Percentiles rank a stretch among this genome's conserved stretches.
Conservation (phyloP, 2,113 vertebrate species). For the Dipodomys stephensi region DNA sequence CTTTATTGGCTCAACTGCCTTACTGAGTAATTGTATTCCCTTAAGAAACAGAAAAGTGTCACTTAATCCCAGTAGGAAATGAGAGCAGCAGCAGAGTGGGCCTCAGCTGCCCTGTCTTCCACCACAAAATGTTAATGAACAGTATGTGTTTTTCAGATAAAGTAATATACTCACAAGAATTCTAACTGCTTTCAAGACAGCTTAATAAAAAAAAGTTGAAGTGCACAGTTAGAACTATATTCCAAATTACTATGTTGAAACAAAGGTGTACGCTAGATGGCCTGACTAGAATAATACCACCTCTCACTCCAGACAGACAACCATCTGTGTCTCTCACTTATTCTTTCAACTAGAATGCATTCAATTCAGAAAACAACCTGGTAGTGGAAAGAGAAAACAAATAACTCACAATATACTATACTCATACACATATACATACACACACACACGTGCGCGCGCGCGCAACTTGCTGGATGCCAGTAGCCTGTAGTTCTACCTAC, state of each 20-base stretch:
- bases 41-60: background rate
- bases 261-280: background rate
- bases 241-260: background rate
- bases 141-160: background rate
- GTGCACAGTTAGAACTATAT: too few species aligned
- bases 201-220: background rate
- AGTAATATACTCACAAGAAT: constrained; percentile 1
- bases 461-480: too few species aligned
- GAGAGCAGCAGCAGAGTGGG: background rate
- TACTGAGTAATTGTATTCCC: background rate
- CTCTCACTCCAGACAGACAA: background rate
- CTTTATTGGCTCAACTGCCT: background rate
- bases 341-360: background rate
- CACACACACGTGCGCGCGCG: background rate
- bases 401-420: background rate
- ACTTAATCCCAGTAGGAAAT: background rate
- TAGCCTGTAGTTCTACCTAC: too few species aligned
- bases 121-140: background rate
- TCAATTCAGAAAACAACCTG: background rate
- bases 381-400: background rate
- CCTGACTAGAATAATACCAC: background rate
- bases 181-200: background rate
- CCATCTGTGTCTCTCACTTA: background rate
- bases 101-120: background rate
- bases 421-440: background rate